Base-by-base conservation (phyloP, 2,113 vertebrate species). In the Cebidichthys violaceus region DNA sequence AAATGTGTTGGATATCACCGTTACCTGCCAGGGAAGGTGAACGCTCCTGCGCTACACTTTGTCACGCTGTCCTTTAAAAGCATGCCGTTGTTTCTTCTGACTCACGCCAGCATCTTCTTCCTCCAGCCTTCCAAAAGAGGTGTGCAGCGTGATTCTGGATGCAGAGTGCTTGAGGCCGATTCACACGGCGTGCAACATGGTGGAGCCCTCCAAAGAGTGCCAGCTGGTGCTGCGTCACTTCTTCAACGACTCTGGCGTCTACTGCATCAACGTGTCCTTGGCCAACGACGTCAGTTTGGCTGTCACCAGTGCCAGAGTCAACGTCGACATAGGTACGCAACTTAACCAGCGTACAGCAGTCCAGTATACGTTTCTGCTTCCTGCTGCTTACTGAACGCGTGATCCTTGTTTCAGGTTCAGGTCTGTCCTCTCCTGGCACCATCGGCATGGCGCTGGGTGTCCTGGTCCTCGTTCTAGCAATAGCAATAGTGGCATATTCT, bases 181-280 rank as follows among this genome's bases (percentile, higher is more conserved):
- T 85, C 92, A 93, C 35, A 94, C 94, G 1, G 79, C 84, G 4
- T 99, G 97, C 87, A 95, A 92, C 89, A 85, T 92, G 50, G 94
- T 97, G 91, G 86, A 89, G 5, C 96, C 96, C 0, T 94, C 94
- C 0, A 86, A 93, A n/a, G 93, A 95, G 55, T 99, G 98, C 85
- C 93, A 96, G 81, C 90, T 99, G 69, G 94, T 98, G 45, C 85
- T 99, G 74, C 94, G 95, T 29, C 97, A 97, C 87, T 93, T 92
- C 81, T 96, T 99, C 91, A 96, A 96, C 11, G 85, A 94, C 74
- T 96, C 96, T 0, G 98, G 98, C 0, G 87, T 95, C 86, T 99
- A 96, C 91, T 99, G 98, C 90, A 94, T 99, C 88, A 99, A 98
- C 47, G 95, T 99, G 87, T 97, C 97, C 22, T 74, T 99, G 95